Evolutionary conservation across 2,888 invertebrate genomes (phyloP).

Genomic region (Acanthacorydalis orientalis): DNA sequence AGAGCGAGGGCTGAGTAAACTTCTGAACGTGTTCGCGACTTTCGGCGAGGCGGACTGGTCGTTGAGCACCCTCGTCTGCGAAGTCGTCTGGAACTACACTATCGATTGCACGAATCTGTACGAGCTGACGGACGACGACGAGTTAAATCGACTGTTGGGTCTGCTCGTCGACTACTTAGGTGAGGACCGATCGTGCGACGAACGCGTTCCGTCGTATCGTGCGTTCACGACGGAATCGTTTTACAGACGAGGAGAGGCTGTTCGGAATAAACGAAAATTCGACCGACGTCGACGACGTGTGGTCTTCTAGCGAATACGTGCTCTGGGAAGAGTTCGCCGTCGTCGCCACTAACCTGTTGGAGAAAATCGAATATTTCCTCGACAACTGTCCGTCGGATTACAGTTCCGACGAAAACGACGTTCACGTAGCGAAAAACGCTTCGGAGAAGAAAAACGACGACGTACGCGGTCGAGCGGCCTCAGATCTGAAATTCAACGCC

Average conservation of each 20-base stretch:
- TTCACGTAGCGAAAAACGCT: constrained; percentile 8
- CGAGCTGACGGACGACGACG: constrained; percentile 28
- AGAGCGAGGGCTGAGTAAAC: constrained; percentile 30
- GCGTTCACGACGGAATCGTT: too few relatives aligned
- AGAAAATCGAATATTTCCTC: constrained; percentile 35
- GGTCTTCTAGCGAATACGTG: constrained; percentile 24
- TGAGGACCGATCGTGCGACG: constrained; percentile 12
- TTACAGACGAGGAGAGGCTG: constrained; percentile 38
- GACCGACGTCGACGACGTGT: constrained; percentile 21
- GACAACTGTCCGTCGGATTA: constrained; percentile 17
- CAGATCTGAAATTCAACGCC: too few relatives aligned
- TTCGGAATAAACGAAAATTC: constrained; percentile 28
- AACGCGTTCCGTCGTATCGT: too few relatives aligned
- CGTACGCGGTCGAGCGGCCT: too few relatives aligned
- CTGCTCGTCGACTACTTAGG: constrained; percentile 35
- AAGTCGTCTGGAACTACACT: constrained; percentile 56
- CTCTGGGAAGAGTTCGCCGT: constrained; percentile 61
- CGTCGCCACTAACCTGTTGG: constrained; percentile 56
- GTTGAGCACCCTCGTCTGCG: constrained; percentile 53
- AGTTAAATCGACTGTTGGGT: constrained; percentile 34
- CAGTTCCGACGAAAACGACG: constrained; percentile 11
- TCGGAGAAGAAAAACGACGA: constrained; percentile 9
- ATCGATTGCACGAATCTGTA: constrained; percentile 33
- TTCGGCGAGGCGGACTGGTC: constrained; percentile 49
- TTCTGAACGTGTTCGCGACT: constrained; percentile 35